Evolutionary conservation across 2,113 vertebrate species (phyloP).

Genomic region (Epinephelus fuscoguttatus): DNA sequence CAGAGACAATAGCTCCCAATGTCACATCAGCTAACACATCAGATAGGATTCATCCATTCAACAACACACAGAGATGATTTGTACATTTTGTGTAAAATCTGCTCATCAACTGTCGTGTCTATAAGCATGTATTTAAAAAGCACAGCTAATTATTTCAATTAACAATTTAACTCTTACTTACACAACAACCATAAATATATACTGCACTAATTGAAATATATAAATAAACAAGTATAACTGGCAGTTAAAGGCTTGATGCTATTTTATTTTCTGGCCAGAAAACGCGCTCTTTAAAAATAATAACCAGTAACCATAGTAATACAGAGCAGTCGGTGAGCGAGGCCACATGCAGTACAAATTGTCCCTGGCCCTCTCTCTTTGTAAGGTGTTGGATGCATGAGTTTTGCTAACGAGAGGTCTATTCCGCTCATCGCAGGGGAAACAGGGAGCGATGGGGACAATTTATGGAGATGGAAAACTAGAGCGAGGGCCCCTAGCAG

Average conservation of each 20-base stretch:
- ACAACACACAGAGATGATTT: background rate
- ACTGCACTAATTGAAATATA: background rate
- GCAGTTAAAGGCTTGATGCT: constrained; percentile 7
- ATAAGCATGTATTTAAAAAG: background rate
- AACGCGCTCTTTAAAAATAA: constrained; percentile 18
- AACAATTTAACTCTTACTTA: background rate
- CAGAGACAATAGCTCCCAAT: constrained; percentile 27
- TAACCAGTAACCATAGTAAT: constrained; percentile 30
- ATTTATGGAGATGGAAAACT: constrained; percentile 46
- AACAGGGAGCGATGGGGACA: constrained; percentile 35
- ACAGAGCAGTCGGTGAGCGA: constrained; percentile 23
- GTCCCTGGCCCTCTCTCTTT: constrained; percentile 22
- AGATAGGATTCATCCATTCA: background rate
- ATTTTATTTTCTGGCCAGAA: constrained; percentile 25
- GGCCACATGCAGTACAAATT: constrained; percentile 26
- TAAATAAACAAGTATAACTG: background rate
- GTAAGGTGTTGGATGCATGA: constrained; percentile 27
- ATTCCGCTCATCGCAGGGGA: constrained; percentile 47
- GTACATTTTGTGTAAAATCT: background rate
- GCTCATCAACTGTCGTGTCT: background rate
- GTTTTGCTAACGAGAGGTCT: constrained; percentile 39
- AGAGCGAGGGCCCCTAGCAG: constrained; percentile 23
- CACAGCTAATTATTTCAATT: background rate
- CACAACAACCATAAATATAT: background rate
- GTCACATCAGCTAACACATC: constrained; percentile 26